A percentile compares a stretch with the other conserved stretches of the same genome.
Conservation (phyloP, 2,797 vertebrate genomes). For the Argyrosomus regius region DNA sequence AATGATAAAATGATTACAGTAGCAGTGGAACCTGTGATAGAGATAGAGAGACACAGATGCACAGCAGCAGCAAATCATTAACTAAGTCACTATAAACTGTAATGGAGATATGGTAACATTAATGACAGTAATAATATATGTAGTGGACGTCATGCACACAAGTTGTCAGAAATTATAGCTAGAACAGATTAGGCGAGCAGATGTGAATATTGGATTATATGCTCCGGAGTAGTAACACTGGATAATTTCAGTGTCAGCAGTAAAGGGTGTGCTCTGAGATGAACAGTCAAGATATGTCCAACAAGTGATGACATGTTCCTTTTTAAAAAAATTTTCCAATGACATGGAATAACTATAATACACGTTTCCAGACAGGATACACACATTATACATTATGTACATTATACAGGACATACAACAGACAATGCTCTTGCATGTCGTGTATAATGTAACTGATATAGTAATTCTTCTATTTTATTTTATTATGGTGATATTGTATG, state of each 20-base stretch:
- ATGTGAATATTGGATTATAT: constrained; percentile 18
- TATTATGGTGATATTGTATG: too few relatives aligned
- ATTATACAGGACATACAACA: background rate
- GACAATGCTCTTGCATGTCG: background rate
- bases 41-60: too few relatives aligned
- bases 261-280: constrained; percentile 32
- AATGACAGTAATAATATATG: too few relatives aligned
- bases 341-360: background rate
- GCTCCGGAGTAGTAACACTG: background rate
- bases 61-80: too few relatives aligned
- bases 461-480: too few relatives aligned
- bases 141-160: too few relatives aligned
- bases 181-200: constrained; percentile 35
- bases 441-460: too few relatives aligned
- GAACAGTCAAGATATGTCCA: constrained; percentile 23
- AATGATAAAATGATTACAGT: too few relatives aligned
- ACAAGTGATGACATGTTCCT: constrained; percentile 46
- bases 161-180: background rate
- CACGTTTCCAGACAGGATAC: background rate
- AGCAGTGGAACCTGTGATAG: too few relatives aligned
- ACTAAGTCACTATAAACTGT: too few relatives aligned
- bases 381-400: too few relatives aligned
- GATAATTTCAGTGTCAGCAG: background rate
- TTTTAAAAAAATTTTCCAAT: constrained; percentile 10
- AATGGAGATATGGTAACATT: too few relatives aligned